Evolutionary conservation across 1,140 invertebrate genomes (phyloP).

Genomic region (Trissolcus basalis): DNA sequence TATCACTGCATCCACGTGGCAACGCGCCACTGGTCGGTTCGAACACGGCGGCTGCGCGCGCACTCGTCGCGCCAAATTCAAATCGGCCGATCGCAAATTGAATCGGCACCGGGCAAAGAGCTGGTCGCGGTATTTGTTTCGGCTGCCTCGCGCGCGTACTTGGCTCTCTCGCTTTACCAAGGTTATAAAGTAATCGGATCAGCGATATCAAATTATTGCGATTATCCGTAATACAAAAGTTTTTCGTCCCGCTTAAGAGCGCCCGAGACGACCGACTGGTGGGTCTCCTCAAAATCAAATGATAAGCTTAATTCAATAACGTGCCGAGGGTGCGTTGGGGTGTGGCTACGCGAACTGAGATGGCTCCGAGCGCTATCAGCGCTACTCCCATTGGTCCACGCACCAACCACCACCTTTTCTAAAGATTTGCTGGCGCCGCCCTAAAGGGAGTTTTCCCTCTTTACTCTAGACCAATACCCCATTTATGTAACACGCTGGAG

Average conservation of each 20-base stretch:
- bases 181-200: conserved; percentile 76
- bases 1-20: conserved; percentile 36
- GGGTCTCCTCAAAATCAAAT: conserved; percentile 82
- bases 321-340: conserved; percentile 61
- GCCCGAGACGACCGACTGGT: conserved; percentile 77
- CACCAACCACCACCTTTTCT: conserved; percentile 24
- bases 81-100: conserved; percentile 35
- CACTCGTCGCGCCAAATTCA: conserved; percentile 34
- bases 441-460: conserved; percentile 19
- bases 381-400: conserved; percentile 21
- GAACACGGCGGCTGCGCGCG: conserved; percentile 23
- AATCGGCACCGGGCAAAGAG: neutral
- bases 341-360: conserved; percentile 55
- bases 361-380: conserved; percentile 38
- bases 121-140: conserved; percentile 16
- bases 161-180: conserved; percentile 38
- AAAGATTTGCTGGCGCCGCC: conserved; percentile 33
- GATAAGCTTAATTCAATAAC: conserved; percentile 86
- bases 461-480: conserved; percentile 47
- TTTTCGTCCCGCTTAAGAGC: conserved; percentile 74
- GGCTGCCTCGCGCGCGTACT: conserved; percentile 17
- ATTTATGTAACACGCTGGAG: conserved; percentile 49
- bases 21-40: conserved; percentile 25
- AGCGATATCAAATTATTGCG: conserved; percentile 80
- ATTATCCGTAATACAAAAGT: conserved; percentile 71